Conservation (phyloP, 2,113 vertebrate genomes). For the Motacilla tschutschensis region DNA sequence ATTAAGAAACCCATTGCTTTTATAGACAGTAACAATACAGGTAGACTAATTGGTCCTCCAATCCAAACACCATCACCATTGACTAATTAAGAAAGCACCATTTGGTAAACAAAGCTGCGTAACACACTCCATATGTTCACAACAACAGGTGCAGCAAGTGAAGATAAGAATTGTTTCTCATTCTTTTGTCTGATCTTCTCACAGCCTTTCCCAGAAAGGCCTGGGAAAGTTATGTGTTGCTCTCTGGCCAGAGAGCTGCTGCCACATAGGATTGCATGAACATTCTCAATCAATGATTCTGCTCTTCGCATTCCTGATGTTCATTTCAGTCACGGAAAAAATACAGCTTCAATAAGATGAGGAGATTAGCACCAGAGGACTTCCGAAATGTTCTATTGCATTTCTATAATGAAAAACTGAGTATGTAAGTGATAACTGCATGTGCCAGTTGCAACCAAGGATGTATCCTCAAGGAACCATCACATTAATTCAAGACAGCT, state of each 20-base stretch:
- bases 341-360: neutral
- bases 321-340: neutral
- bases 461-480: neutral
- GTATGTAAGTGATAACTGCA: neutral
- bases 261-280: neutral
- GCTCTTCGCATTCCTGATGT: fast-evolving
- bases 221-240: neutral
- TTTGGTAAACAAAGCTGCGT: neutral
- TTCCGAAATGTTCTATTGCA: neutral
- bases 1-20: neutral
- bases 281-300: neutral
- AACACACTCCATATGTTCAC: neutral
- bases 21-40: neutral
- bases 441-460: neutral
- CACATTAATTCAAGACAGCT: neutral
- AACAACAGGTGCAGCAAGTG: neutral
- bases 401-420: neutral
- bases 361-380: neutral
- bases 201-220: neutral
- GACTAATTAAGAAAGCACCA: neutral
- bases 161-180: neutral
- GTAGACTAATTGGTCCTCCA: neutral
- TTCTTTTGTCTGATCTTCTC: neutral
- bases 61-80: neutral
- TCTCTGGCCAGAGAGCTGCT: neutral